Evolutionary conservation across 2,113 vertebrate species (phyloP), one percentile per base, ranked within the genome.

Genomic region (Vimba vimba): DNA sequence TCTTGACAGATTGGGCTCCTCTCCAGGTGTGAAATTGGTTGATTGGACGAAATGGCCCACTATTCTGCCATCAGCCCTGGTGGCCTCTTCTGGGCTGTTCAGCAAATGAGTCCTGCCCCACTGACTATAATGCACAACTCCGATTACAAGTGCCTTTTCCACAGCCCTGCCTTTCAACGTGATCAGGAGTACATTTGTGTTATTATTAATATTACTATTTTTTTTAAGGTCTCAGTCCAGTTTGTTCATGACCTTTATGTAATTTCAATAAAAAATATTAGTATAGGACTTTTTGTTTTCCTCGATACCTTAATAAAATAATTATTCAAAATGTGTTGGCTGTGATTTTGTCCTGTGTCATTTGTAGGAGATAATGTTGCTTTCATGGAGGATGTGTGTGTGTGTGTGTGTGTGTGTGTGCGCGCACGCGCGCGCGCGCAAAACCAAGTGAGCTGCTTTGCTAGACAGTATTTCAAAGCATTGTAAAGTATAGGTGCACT

Each of bases 31-130:
- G 57, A 39, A 74, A 86, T 82, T 83, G 82, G 21, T 73, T 89
- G 86, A 89, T 89, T 87, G 87, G 87, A 82, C 84, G 43, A 82
- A 89, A 89, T 90, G 82, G 85, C 27, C 85, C 87, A 80, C 82
- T 86, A 73, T 73, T 87, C 71, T 74, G 79, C 76, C 79, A 82
- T 82, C 78, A 66, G 62, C 73, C 78, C 82, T 55, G 21, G 43
- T 77, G 76, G 57, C 62, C 89, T 87, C 86, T 79, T 87, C 79
- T 85, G 47, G 62, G 74, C 39, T 74, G n/a, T 79, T 82, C 88
- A 80, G 59, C 85, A 88, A 78, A 88, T 85, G 86, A 86, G 85
- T 43, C 60, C 82, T 57, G 77, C 84, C 62, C 83, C 36, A 82
- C 76, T 68, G 71, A 79, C 59, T 87, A 83, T 90, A 84, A 84